A percentile compares a stretch with the other conserved stretches of the same genome.
Conservation (phyloP, 2,888 invertebrate species). For the Eupithecia abbreviata region DNA sequence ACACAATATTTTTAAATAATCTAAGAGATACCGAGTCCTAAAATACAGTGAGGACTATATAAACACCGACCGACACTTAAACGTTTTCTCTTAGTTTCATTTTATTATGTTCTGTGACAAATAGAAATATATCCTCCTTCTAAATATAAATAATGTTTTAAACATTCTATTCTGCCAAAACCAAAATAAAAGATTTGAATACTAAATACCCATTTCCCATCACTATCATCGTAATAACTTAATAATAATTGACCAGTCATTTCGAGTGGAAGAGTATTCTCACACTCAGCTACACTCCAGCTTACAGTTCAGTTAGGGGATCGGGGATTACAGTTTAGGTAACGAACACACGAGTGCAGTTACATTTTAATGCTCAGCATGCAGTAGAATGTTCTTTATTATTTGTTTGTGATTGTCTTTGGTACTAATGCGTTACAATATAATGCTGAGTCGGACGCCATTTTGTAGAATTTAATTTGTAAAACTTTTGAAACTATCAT, state of each 20-base stretch:
- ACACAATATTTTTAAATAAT: neutral
- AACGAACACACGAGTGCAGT: slow-evolving; percentile 1
- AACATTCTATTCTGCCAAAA: neutral
- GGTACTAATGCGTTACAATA: too few relatives aligned
- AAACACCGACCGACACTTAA: too few relatives aligned
- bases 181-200: neutral
- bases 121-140: too few relatives aligned
- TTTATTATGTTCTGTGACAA: too few relatives aligned
- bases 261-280: slow-evolving; percentile 58
- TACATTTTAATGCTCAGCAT: neutral
- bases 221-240: slow-evolving; percentile 62
- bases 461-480: too few relatives aligned
- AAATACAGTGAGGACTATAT: too few relatives aligned
- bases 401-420: neutral
- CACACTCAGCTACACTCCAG: slow-evolving; percentile 24
- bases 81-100: too few relatives aligned
- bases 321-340: slow-evolving; percentile 22
- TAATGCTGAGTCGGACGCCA: too few relatives aligned
- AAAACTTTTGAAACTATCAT: too few relatives aligned
- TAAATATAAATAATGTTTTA: neutral
- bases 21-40: too few relatives aligned
- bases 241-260: slow-evolving; percentile 70
- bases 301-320: slow-evolving; percentile 12
- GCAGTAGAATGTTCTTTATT: neutral
- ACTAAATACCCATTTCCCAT: slow-evolving; percentile 21